phyloP scores from a whole-genome alignment of 2,888 invertebrate genomes.

The Aphodius sticticus region DNA sequence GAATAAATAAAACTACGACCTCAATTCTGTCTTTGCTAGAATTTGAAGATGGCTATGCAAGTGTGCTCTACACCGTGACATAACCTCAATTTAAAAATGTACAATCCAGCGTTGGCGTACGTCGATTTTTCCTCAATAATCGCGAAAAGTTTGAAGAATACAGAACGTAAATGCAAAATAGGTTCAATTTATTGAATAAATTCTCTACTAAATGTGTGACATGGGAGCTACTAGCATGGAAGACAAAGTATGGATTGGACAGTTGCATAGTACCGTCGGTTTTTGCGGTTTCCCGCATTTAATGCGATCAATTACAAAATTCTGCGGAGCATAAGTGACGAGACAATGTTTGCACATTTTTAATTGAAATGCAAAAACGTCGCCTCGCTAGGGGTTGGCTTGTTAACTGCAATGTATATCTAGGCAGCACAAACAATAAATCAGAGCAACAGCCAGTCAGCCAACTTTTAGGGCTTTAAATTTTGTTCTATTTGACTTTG shows the following conservation, averaged over 20 bases:
- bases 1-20: too few relatives aligned
- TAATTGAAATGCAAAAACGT: slow-evolving; percentile 56
- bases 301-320: slow-evolving; percentile 56
- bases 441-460: neutral
- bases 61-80: too few relatives aligned
- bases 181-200: too few relatives aligned
- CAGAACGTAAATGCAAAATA: too few relatives aligned
- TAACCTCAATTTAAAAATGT: too few relatives aligned
- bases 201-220: neutral
- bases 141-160: too few relatives aligned
- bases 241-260: slow-evolving; percentile 17
- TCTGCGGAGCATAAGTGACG: slow-evolving; percentile 53
- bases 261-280: slow-evolving; percentile 24
- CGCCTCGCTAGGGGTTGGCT: neutral
- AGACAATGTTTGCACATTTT: slow-evolving; percentile 56
- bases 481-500: neutral
- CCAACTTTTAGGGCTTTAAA: neutral
- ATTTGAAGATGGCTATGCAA: too few relatives aligned
- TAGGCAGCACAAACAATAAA: neutral
- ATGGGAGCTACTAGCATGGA: neutral
- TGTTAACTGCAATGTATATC: neutral
- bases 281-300: slow-evolving; percentile 26
- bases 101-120: too few relatives aligned
- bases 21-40: too few relatives aligned
- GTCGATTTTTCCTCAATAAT: too few relatives aligned